Conservation (phyloP, 2,113 vertebrate species). For the Crotalus tigris region DNA sequence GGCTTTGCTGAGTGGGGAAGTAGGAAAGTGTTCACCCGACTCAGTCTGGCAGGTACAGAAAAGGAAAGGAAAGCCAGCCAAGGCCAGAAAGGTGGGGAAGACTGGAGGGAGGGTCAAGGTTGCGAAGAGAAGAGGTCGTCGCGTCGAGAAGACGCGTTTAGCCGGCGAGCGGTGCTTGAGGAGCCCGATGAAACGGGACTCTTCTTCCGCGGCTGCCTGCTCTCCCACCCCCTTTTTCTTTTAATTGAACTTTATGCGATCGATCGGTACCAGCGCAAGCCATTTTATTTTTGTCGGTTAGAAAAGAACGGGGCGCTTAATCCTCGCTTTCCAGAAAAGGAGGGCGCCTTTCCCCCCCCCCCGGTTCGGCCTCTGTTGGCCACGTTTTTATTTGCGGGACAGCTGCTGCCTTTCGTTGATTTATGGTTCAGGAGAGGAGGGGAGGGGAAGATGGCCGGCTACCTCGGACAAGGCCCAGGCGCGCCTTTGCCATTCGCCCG, state of each 20-base stretch:
- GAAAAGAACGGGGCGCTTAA: background rate
- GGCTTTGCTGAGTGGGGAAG: background rate
- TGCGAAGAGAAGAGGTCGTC: background rate
- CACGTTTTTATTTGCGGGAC: background rate
- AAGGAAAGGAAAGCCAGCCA: background rate
- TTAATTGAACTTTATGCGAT: background rate
- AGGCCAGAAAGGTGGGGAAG: background rate
- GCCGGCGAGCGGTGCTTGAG: background rate
- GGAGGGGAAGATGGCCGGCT: background rate
- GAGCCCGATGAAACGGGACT: background rate
- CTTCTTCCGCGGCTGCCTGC: background rate
- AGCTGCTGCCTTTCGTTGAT: background rate
- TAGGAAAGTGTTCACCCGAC: background rate
- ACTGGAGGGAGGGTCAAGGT: background rate
- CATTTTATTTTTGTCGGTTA: background rate
- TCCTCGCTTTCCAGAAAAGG: background rate
- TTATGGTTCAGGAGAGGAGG: background rate
- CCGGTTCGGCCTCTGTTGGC: background rate
- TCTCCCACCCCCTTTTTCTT: background rate
- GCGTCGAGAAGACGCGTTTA: background rate
- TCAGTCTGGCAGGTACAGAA: background rate
- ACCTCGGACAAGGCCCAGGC: background rate
- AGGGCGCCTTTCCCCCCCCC: fast-evolving
- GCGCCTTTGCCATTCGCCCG: background rate
- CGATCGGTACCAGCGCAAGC: background rate